These are phyloP conservation scores for Stegodyphus mimosarum DNA, from an alignment of 1,140 invertebrate genomes.

Conservation along the genomic window DNA sequence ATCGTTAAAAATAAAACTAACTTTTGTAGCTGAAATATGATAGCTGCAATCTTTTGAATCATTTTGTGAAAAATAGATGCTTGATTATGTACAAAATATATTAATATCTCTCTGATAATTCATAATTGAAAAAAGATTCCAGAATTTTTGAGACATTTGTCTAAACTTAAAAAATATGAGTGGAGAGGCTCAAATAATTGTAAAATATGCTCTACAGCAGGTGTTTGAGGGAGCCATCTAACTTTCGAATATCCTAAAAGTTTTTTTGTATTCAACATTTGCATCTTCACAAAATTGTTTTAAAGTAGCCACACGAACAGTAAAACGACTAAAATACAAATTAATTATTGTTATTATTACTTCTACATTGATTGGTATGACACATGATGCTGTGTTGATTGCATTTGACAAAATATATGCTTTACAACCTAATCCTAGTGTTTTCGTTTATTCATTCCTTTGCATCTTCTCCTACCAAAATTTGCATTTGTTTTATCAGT, in stretches of 20 bases:
- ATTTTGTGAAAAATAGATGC: slow-evolving; percentile 17
- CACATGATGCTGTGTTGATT: slow-evolving; percentile 5
- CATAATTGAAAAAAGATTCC: neutral
- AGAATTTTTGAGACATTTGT: slow-evolving; percentile 5
- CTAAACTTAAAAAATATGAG: slow-evolving; percentile 31
- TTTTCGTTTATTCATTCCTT: slow-evolving; percentile 28
- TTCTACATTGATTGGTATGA: neutral
- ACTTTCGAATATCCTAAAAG: neutral
- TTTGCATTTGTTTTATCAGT: slow-evolving; percentile 25
- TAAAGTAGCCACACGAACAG: neutral
- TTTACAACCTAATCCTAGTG: slow-evolving; percentile 12
- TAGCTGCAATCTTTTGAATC: neutral
- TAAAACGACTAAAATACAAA: slow-evolving; percentile 11
- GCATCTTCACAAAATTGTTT: neutral
- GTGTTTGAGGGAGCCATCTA: slow-evolving; percentile 5
- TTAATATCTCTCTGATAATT: slow-evolving; percentile 9
- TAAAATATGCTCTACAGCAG: neutral
- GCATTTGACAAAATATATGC: slow-evolving; percentile 24
- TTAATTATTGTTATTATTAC: slow-evolving; percentile 9
- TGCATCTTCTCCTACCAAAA: slow-evolving; percentile 23
- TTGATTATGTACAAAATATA: slow-evolving; percentile 23
- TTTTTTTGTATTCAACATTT: slow-evolving; percentile 26
- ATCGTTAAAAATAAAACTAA: slow-evolving; percentile 17
- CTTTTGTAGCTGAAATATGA: slow-evolving; percentile 12
- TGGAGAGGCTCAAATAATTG: slow-evolving; percentile 9